Percentiles rank a stretch among this genome's conserved stretches.
Evolutionary conservation across 2,113 vertebrate genomes (phyloP).

Genomic region (Entomyzon cyanotis): DNA sequence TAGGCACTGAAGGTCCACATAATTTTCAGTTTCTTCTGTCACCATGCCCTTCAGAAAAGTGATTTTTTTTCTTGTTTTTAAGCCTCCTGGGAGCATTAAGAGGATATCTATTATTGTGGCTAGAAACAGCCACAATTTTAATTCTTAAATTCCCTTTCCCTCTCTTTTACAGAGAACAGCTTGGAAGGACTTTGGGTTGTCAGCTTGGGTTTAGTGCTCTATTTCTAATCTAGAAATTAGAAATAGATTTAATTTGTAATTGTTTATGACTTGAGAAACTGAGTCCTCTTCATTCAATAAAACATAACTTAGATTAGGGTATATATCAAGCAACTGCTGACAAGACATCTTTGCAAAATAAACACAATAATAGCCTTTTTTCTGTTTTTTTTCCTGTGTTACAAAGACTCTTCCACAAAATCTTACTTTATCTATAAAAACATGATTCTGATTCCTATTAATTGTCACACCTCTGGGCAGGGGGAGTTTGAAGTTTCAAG

Average conservation of each 20-base stretch:
- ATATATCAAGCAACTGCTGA: background rate
- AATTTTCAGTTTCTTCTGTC: conserved; percentile 17
- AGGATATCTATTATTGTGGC: background rate
- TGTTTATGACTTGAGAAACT: background rate
- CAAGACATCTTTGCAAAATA: background rate
- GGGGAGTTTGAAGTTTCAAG: background rate
- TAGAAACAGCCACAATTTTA: background rate
- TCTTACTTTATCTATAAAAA: background rate
- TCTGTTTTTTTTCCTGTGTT: background rate
- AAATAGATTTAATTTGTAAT: background rate
- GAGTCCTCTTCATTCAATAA: background rate
- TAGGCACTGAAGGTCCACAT: background rate
- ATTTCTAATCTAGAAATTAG: background rate
- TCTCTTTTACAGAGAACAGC: background rate
- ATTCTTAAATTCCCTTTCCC: background rate
- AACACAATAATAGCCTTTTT: background rate
- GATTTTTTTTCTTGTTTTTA: background rate
- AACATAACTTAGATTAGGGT: background rate
- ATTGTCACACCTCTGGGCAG: background rate
- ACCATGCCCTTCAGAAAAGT: background rate
- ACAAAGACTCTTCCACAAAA: background rate
- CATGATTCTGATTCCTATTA: background rate
- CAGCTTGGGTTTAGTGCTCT: background rate
- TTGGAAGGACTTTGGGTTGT: background rate
- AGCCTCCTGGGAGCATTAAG: background rate